A percentile compares a stretch with the other conserved stretches of the same genome.
phyloP scores from a whole-genome alignment of 2,113 vertebrate genomes.

The Garra rufa region DNA sequence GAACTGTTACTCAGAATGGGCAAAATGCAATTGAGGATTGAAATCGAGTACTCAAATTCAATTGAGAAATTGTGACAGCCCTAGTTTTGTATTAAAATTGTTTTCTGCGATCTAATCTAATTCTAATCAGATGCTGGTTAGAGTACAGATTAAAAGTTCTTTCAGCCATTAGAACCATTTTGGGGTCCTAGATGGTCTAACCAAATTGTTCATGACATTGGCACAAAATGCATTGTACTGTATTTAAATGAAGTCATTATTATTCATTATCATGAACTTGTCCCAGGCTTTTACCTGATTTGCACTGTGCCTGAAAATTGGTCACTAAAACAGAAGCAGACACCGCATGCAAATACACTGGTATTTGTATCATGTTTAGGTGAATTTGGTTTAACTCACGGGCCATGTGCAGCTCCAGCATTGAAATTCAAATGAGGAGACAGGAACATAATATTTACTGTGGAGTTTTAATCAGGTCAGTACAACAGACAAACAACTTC shows the following conservation, averaged over 20 bases:
- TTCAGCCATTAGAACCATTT: not conserved
- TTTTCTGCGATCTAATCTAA: too few species aligned
- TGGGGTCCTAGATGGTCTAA: not conserved
- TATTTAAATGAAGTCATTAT: not conserved
- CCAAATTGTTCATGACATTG: not conserved
- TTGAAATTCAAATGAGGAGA: constrained; percentile 40
- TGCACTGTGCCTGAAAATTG: not conserved
- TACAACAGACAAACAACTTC: constrained; percentile 7
- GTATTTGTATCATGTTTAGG: not conserved
- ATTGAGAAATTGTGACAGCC: too few species aligned
- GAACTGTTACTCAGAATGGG: too few species aligned
- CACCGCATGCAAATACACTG: not conserved
- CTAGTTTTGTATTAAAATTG: too few species aligned
- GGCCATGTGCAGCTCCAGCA: not conserved
- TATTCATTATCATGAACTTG: not conserved
- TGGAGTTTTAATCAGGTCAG: constrained; percentile 29
- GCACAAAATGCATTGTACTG: not conserved
- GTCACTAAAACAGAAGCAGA: not conserved
- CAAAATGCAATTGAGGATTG: too few species aligned
- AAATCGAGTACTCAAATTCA: too few species aligned
- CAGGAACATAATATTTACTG: constrained; percentile 28
- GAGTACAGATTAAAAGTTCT: not conserved
- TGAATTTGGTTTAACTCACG: constrained; percentile 12
- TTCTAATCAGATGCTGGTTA: too few species aligned
- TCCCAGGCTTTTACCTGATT: not conserved